Base-by-base conservation (phyloP, 2,797 vertebrate genomes). In the Pseudopleuronectes americanus region DNA sequence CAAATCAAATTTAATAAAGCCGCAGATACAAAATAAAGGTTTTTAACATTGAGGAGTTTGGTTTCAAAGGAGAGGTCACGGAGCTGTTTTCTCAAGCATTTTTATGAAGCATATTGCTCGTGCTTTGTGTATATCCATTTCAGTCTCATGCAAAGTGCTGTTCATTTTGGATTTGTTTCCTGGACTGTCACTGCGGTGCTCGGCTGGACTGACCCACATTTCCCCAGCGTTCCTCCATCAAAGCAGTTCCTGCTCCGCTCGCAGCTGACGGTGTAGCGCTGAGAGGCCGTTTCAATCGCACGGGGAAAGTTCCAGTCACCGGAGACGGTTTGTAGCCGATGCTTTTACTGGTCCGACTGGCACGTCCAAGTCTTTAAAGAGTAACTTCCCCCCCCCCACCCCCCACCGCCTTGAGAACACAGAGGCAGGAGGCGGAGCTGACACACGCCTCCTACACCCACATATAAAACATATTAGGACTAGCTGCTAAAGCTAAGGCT, bases 101-200 rank as follows among this genome's bases (percentile, higher is more conserved):
- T 84, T 83, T 73, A 83, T 78, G 62, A 84, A 85, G 84, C 68
- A 33, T 68, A 66, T 84, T 85, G 74, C 58, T 86, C 48, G 64
- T 31, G 73, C 70, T 74, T 49, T 87, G 89, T 84, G 80, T 88
- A 80, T 89, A 89, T 93, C 85, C 71, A 83, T 92, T 91, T 89
- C 85, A 85, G 80, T 64, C 64, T 89, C 85, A 83, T 85, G 83
- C 85, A 80, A 87, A 85, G 84, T 73, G 68, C 62, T 91, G 83
- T 90, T 92, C 85, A 10, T 88, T 76, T 91, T 92, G 85, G 90
- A 90, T 68, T 70, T 41, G 65, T 58, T 87, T 89, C 84, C 68
- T 92, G 88, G 86, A 88, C 74, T 64, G 77, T 83, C 63, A 14
- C 60, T 28, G 70, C 8, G 26, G 73, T 38, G 77, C 67, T 84